Evolutionary conservation across 2,888 invertebrate genomes (phyloP).

Genomic region (Zootermopsis nevadensis): DNA sequence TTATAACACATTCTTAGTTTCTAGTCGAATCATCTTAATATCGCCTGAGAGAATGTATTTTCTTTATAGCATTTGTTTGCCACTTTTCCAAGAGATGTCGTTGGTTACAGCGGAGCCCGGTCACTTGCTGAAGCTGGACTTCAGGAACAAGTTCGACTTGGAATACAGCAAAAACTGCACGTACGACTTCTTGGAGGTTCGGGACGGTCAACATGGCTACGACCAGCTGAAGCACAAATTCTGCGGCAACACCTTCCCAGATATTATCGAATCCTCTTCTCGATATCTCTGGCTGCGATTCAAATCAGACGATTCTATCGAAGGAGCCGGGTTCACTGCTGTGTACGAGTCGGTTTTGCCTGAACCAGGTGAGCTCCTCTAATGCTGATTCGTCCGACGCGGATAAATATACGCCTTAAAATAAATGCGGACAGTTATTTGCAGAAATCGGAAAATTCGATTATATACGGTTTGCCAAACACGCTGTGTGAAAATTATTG

Average conservation of each 20-base stretch:
- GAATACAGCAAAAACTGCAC: conserved; percentile 76
- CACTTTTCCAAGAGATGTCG: too few species aligned
- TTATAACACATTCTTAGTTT: too few species aligned
- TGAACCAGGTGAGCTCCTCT: conserved; percentile 65
- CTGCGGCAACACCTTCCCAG: conserved; percentile 80
- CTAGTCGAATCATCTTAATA: too few species aligned
- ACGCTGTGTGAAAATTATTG: too few species aligned
- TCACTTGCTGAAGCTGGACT: conserved; percentile 79
- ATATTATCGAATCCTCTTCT: conserved; percentile 77
- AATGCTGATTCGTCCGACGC: too few species aligned
- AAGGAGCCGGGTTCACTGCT: conserved; percentile 82
- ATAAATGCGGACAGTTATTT: too few species aligned
- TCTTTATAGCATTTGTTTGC: too few species aligned
- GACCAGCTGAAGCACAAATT: conserved; percentile 73
- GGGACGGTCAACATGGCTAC: conserved; percentile 85
- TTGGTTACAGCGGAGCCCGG: conserved; percentile 69
- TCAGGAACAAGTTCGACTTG: conserved; percentile 81
- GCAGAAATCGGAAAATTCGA: too few species aligned
- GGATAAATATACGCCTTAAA: too few species aligned
- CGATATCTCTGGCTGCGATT: conserved; percentile 83
- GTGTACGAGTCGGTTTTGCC: conserved; percentile 76
- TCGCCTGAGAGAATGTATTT: too few species aligned
- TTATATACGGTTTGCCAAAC: too few species aligned
- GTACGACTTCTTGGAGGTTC: conserved; percentile 84
- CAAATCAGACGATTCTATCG: conserved; percentile 83